Evolutionary conservation across 2,888 invertebrate genomes (phyloP).

Genomic region (Diarsia dahlii): DNA sequence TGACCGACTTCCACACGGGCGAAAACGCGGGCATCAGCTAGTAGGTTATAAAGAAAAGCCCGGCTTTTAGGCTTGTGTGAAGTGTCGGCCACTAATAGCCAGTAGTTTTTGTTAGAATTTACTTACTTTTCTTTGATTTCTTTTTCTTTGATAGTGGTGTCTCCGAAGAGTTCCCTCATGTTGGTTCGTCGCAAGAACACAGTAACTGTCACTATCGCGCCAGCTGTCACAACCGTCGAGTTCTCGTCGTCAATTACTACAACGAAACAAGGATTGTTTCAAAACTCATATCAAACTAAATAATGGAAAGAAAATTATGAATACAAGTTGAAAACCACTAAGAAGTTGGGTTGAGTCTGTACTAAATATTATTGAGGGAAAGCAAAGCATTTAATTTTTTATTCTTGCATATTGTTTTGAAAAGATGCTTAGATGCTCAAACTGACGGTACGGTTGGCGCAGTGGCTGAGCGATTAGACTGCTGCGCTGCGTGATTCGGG

Average conservation of each 20-base stretch:
- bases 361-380: neutral
- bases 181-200: constrained; percentile 95
- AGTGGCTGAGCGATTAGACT: too few relatives aligned
- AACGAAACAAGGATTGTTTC: constrained; percentile 65
- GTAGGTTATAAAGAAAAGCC: too few relatives aligned
- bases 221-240: constrained; percentile 98
- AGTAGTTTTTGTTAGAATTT: neutral
- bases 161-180: constrained; percentile 96
- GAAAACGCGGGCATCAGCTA: too few relatives aligned
- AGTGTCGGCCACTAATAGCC: too few relatives aligned
- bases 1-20: too few relatives aligned
- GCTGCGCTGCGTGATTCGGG: too few relatives aligned
- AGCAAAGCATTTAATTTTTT: too few relatives aligned
- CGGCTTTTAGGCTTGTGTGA: too few relatives aligned
- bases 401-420: neutral
- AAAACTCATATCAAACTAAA: neutral
- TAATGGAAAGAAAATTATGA: neutral
- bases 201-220: constrained; percentile 99
- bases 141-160: constrained; percentile 93
- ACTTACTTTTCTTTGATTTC: constrained; percentile 89
- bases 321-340: neutral
- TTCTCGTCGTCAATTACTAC: constrained; percentile 99
- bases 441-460: too few relatives aligned
- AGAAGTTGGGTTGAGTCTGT: neutral
- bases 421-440: neutral